Percentiles rank a stretch among this genome's conserved stretches.
Evolutionary conservation across 2,113 vertebrate genomes (phyloP).

Genomic region (Mormyrus lacerda): DNA sequence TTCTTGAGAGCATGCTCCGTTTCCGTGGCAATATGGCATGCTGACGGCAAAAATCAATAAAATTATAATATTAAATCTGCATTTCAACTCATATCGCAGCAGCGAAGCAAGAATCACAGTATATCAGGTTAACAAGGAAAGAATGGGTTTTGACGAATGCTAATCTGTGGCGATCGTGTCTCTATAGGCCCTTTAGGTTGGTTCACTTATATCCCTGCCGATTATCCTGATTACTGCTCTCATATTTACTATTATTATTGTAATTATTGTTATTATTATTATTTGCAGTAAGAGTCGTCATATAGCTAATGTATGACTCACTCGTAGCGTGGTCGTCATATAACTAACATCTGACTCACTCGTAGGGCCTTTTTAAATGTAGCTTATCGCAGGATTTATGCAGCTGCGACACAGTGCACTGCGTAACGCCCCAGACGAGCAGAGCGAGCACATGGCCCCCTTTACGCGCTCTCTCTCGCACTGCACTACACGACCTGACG

Average conservation of each 20-base stretch:
- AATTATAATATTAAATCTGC: neutral
- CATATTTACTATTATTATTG: neutral
- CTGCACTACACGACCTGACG: neutral
- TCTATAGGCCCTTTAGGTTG: neutral
- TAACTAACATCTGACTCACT: neutral
- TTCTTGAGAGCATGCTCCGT: neutral
- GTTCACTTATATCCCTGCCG: neutral
- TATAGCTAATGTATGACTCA: neutral
- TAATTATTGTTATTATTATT: neutral
- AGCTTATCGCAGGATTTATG: neutral
- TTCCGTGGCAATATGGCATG: slow-evolving; percentile 18
- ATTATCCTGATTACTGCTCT: neutral
- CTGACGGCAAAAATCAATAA: slow-evolving; percentile 14
- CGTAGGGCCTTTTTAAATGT: neutral
- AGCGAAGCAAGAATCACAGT: neutral
- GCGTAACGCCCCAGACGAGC: neutral
- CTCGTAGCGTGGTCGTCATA: neutral
- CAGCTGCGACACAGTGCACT: neutral
- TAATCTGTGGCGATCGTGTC: neutral
- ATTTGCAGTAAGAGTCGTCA: neutral
- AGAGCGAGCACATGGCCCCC: neutral
- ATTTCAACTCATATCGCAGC: neutral
- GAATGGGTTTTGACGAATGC: neutral
- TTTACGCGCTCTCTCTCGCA: neutral
- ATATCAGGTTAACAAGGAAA: neutral